Evolutionary conservation across 2,888 invertebrate genomes (phyloP), one percentile per base, ranked within the genome.

Genomic region (Lithodes maja): DNA sequence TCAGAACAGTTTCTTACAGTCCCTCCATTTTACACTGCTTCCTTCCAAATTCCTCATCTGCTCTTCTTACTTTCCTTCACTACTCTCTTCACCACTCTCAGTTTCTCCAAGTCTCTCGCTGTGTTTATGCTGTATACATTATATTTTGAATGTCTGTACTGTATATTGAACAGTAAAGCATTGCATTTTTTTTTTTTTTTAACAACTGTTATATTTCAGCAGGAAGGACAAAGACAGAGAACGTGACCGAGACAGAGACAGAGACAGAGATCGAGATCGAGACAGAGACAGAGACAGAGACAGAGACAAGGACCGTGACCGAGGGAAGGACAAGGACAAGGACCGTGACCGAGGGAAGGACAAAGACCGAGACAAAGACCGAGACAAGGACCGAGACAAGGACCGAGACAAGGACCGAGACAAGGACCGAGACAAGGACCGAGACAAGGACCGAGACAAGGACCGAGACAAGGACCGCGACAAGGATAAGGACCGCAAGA

Each of bases 391-490:
- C 5, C 68, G 77, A 33, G 86, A 79, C 80, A 86, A 68, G 53
- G 86, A 86, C 52, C 68, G 52, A 17, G 85, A 85, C 53, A 85
- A 52, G 55, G 86, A 81, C 15, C 55, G 53, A 17, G 86, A 82
- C 77, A 81, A 49, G 17, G 86, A 68, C 9, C 86, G 71, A 68
- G 83, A 82, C 68, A 89, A 17, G 15, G 79, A 74, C 52, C 74
- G 50, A 53, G 90, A 90, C 12, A 86, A 71, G 69, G 86, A 86
- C 68, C 86, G 53, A 49, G 86, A 88, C 75, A 87, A 61, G 33
- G 88, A 88, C 71, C 84, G 68, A 2, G 85, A 87, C 15, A 81
- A 50, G 69, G 90, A 90, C 53, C 75, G 85, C 54, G 90, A 90
- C 15, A 85, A 55, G 68, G 90, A 90, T 49, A 87, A 81, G 50